phyloP scores from a whole-genome alignment of 2,113 vertebrate genomes.

The human region DNA sequence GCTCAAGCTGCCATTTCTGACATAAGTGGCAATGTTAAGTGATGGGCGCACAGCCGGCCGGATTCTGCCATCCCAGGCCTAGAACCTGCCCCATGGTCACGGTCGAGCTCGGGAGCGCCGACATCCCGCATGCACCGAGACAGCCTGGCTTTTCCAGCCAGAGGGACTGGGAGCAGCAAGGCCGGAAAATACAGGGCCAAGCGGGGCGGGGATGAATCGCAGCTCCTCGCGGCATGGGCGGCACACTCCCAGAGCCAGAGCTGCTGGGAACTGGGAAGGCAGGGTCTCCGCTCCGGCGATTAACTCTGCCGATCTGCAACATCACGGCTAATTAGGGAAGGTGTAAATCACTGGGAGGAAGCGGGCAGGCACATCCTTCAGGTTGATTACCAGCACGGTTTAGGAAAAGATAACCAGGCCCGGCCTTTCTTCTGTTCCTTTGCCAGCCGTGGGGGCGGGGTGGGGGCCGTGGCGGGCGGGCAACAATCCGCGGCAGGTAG shows the following conservation, averaged over 20 bases:
- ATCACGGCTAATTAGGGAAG: slow-evolving; percentile 34
- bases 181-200: fast-evolving
- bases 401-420: slow-evolving; percentile 23
- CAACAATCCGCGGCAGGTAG: fast-evolving
- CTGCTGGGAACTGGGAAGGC: background rate
- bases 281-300: background rate
- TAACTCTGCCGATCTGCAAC: fast-evolving
- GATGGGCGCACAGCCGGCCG: background rate
- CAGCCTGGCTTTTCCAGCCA: background rate
- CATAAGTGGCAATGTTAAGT: background rate
- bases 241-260: background rate
- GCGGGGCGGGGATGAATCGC: background rate
- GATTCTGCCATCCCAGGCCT: fast-evolving
- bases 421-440: no score
- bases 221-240: fast-evolving
- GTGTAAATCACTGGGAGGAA: background rate
- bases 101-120: fast-evolving
- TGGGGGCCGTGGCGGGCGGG: fast-evolving
- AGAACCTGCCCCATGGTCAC: fast-evolving
- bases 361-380: background rate
- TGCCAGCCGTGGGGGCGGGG: background rate
- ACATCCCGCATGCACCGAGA: background rate
- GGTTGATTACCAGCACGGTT: slow-evolving; percentile 39
- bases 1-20: background rate
- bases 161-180: fast-evolving